phyloP scores from a whole-genome alignment of 2,888 invertebrate species.

The Stenotaenia linearis region DNA sequence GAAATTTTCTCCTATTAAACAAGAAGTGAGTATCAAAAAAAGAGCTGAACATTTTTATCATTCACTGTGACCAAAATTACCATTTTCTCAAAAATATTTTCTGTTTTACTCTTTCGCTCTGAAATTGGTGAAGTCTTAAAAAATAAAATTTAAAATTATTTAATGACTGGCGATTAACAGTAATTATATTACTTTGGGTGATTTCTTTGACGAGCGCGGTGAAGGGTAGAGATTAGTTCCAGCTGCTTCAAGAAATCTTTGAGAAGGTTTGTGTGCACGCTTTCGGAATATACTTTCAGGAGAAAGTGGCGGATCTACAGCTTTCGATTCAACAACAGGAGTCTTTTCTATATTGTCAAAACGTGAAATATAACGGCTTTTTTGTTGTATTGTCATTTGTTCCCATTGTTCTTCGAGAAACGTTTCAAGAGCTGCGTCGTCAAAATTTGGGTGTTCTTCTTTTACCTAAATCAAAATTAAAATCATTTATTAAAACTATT shows the following conservation, averaged over 20 bases:
- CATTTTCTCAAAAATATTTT: not conserved
- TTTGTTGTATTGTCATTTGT: not conserved
- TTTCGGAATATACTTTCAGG: not conserved
- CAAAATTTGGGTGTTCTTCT: not conserved
- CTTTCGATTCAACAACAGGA: not conserved
- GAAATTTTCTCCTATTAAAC: not conserved
- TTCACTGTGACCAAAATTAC: not conserved
- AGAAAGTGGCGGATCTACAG: not conserved
- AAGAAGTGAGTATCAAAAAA: not conserved
- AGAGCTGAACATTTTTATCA: no score
- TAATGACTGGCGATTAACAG: not conserved
- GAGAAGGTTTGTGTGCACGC: conserved; percentile 5
- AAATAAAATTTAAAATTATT: not conserved
- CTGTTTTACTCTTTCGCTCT: not conserved
- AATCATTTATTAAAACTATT: no score
- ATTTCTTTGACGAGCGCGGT: not conserved
- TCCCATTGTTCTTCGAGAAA: not conserved
- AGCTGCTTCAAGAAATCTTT: conserved; percentile 17
- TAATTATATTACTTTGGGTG: not conserved
- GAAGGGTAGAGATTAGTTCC: not conserved
- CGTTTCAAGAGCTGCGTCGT: not conserved
- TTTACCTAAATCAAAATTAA: conserved; percentile 24
- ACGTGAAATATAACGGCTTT: not conserved
- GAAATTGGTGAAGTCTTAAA: not conserved
- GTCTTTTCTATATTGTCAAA: not conserved